These are phyloP conservation scores for Phylloscopus collybita DNA, from an alignment of 2,797 vertebrate genomes.

Conservation along the genomic window DNA sequence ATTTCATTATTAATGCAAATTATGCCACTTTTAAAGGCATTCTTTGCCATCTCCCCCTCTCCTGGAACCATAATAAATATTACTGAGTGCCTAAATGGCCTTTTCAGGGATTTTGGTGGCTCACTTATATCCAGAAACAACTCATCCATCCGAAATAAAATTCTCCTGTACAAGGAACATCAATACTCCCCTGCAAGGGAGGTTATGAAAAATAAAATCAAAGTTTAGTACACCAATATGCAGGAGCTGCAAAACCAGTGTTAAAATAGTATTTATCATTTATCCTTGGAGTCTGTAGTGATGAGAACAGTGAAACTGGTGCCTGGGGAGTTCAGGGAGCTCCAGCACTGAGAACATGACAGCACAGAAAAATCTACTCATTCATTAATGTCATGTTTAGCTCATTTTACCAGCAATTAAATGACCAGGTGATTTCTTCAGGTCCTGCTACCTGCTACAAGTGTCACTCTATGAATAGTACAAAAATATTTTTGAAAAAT, in stretches of 20 bases:
- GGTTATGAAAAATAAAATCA: neutral
- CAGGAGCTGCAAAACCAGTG: neutral
- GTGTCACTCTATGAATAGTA: neutral
- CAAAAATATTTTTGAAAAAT: neutral
- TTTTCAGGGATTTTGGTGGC: neutral
- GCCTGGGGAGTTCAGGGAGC: neutral
- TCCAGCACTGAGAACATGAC: neutral
- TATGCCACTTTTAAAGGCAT: neutral
- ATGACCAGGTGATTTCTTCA: neutral
- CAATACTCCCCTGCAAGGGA: neutral
- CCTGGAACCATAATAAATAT: neutral
- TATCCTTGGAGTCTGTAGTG: neutral
- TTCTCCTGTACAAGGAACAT: neutral
- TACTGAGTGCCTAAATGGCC: neutral
- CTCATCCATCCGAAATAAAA: neutral
- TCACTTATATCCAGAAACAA: neutral
- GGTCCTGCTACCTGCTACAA: neutral
- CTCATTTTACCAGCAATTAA: neutral
- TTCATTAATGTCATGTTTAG: neutral
- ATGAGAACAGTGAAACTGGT: neutral
- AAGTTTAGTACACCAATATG: neutral
- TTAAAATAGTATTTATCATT: neutral
- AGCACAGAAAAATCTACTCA: neutral
- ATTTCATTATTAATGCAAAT: neutral
- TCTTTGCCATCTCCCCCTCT: neutral